Evolutionary conservation across 2,888 invertebrate species (phyloP).

Genomic region (Temnothorax rugatulus): DNA sequence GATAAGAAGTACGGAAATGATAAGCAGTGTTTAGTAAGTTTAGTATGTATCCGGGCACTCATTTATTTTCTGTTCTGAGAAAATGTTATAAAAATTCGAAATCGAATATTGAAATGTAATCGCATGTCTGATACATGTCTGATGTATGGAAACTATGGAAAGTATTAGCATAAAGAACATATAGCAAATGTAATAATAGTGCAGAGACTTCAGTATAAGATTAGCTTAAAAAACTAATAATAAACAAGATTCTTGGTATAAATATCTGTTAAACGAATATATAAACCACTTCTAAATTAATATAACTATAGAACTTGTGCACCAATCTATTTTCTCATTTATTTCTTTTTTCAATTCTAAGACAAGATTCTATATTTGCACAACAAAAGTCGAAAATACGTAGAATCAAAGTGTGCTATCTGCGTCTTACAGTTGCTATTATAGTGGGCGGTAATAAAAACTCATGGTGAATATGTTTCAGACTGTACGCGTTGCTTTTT

Average conservation of each 20-base stretch:
- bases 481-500: conserved; percentile 31
- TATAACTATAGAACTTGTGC: not conserved
- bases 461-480: conserved; percentile 39
- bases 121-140: not conserved
- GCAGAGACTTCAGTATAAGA: not conserved
- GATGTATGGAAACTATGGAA: not conserved
- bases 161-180: not conserved
- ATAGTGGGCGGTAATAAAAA: conserved; percentile 35
- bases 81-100: not conserved
- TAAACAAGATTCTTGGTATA: not conserved
- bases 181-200: not conserved
- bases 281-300: conserved; percentile 10
- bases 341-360: conserved; percentile 5
- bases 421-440: conserved; percentile 15
- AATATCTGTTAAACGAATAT: not conserved
- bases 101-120: conserved; percentile 17
- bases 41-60: not conserved
- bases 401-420: conserved; percentile 28
- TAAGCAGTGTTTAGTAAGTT: conserved; percentile 19
- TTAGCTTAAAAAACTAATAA: not conserved
- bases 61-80: not conserved
- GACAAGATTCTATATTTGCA: not conserved
- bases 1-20: conserved; percentile 6
- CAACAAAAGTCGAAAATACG: conserved; percentile 18
- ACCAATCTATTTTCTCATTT: not conserved